Evolutionary conservation across 2,797 vertebrate genomes (phyloP).

Genomic region (Siniperca obscura): DNA sequence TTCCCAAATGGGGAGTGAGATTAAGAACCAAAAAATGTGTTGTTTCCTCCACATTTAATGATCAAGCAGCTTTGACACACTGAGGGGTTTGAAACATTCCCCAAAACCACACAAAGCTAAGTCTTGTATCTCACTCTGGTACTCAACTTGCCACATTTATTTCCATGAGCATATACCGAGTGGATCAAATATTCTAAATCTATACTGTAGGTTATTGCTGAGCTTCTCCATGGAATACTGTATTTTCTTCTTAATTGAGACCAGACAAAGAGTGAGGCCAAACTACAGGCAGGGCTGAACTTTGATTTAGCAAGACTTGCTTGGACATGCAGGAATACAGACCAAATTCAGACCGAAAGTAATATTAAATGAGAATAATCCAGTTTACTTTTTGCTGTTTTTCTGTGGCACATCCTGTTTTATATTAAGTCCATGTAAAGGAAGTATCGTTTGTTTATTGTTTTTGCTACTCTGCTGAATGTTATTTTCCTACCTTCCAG

Average conservation of each 20-base stretch:
- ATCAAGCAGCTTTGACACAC: slow-evolving; percentile 17
- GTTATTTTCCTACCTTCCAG: neutral
- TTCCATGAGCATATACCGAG: neutral
- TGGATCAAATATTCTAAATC: neutral
- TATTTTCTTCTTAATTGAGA: slow-evolving; percentile 42
- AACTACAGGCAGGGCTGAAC: slow-evolving; percentile 33
- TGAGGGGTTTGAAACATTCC: slow-evolving; percentile 16
- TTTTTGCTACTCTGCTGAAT: neutral
- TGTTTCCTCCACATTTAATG: slow-evolving; percentile 26
- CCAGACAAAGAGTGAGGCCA: slow-evolving; percentile 48
- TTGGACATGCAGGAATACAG: neutral
- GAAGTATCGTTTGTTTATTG: neutral
- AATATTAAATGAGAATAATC: neutral
- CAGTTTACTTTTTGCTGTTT: neutral
- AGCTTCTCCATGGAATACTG: slow-evolving; percentile 7
- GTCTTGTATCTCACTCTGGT: neutral
- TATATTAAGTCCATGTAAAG: neutral
- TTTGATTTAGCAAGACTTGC: slow-evolving; percentile 24
- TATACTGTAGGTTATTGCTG: neutral
- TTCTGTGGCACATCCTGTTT: neutral
- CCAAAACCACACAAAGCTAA: slow-evolving; percentile 15
- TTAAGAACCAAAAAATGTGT: slow-evolving; percentile 38
- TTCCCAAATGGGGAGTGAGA: slow-evolving; percentile 25
- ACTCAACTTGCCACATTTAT: neutral
- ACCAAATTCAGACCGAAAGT: neutral